Conservation (phyloP, 1,140 invertebrate genomes). For the Drosophila nasuta region DNA sequence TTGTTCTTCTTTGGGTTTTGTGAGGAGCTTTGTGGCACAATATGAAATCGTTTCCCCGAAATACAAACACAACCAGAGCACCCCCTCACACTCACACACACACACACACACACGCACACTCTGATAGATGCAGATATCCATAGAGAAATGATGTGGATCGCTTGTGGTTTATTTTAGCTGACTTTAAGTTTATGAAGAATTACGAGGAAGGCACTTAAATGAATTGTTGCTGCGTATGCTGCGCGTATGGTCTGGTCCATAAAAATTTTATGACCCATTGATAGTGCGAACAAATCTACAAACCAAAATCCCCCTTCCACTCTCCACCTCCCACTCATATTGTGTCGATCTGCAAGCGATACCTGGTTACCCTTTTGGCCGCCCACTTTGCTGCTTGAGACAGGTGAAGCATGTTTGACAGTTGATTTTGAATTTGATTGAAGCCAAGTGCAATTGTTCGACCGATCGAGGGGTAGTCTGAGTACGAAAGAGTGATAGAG, state of each 20-base stretch:
- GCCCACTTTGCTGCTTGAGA: conserved; percentile 22
- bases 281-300: conserved; percentile 75
- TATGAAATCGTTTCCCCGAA: conserved; percentile 68
- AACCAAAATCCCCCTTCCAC: not conserved
- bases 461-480: conserved; percentile 26
- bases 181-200: conserved; percentile 75
- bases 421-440: conserved; percentile 72
- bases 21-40: conserved; percentile 56
- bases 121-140: conserved; percentile 33
- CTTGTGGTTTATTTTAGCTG: conserved; percentile 76
- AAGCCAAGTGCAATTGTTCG: conserved; percentile 72
- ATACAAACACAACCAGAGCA: conserved; percentile 37
- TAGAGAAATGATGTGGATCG: conserved; percentile 44
- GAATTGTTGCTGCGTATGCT: conserved; percentile 67
- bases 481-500: conserved; percentile 4
- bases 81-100: conserved; percentile 5
- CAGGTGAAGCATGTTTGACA: conserved; percentile 72
- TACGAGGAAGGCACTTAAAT: conserved; percentile 79
- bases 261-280: conserved; percentile 83
- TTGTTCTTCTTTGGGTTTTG: conserved; percentile 61
- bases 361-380: conserved; percentile 11
- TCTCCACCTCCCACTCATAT: not conserved
- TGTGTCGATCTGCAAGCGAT: not conserved
- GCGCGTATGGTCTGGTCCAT: conserved; percentile 59
- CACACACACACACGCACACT: not conserved